These are phyloP conservation scores for Pseudomugil tenellus DNA, from an alignment of 2,797 vertebrate genomes.

Conservation along the genomic window DNA sequence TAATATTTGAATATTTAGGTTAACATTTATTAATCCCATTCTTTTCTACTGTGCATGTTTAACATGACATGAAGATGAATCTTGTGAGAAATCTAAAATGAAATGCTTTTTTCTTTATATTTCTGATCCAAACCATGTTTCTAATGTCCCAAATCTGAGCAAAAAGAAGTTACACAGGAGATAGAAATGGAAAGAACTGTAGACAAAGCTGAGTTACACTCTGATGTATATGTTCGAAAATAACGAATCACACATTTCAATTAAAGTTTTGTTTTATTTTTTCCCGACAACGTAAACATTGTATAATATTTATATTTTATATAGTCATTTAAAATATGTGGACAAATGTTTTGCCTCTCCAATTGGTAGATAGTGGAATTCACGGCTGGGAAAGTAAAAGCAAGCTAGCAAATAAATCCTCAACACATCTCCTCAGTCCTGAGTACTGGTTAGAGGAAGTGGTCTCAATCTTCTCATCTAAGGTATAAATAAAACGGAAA, in stretches of 20 bases:
- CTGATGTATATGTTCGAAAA: not conserved
- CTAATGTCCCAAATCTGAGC: not conserved
- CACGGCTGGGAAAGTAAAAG: not conserved
- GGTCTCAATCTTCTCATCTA: not conserved
- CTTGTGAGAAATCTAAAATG: no score
- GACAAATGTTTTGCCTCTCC: not conserved
- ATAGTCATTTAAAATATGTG: not conserved
- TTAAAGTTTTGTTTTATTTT: not conserved
- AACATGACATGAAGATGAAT: not conserved
- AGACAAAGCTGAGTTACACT: not conserved
- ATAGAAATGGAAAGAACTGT: not conserved
- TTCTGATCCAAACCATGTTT: not conserved
- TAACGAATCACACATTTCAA: not conserved
- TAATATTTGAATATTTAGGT: no score
- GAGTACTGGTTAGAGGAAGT: slow-evolving; percentile 11
- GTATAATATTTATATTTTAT: no score
- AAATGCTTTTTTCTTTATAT: not conserved
- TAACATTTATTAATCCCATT: not conserved
- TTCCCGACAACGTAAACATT: no score
- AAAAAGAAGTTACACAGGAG: not conserved
- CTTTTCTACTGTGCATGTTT: not conserved
- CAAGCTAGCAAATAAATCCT: slow-evolving; percentile 7
- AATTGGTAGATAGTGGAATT: not conserved
- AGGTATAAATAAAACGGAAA: slow-evolving; percentile 33
- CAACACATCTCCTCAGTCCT: not conserved